Base-by-base conservation (phyloP, 2,113 vertebrate species). In the Aleadryas rufinucha region DNA sequence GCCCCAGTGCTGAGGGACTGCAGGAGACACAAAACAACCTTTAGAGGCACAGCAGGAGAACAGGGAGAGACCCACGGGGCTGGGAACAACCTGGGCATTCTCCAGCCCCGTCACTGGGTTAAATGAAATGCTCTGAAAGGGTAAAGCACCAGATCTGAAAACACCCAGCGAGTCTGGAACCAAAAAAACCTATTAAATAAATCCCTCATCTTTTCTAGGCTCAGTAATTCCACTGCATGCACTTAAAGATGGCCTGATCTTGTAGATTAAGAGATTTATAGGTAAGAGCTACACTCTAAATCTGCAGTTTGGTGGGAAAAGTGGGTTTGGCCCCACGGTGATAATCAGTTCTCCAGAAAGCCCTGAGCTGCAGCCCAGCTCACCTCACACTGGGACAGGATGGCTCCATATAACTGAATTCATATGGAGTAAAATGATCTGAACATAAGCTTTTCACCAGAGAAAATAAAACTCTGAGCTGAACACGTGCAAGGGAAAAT, bases 1-100 rank as follows among this genome's bases (percentile, higher is more conserved):
- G 97, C 97, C 89, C 96, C 97, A 3, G 97, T 98, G 94, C 98
- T 98, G 71, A 99, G 98, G 23, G 98, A 98, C 98, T 99, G 97
- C 28, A 54, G 90, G 92, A 83, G 41, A 96, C 47, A 91, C 66
- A 93, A 28, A 57, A 68, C 53, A 88, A 20, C 1, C 22, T 8
- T 91, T 2, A 97, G 83, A 83, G 50, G 33, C 50, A 66, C 41
- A 14, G 92, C 24, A 86, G 83, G 50, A 6, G 4, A 5, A 18
- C 15, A 7, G 76, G 71, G 31, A 57, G 41, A 39, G 5, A n/a
- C 8, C 42, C 69, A 2, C 22, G 11, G 56, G 56, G 31, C 56
- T 10, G 5, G 81, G 9, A 76, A 35, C 0, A 11, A 20, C 13
- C 17, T 3, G 66, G 42, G 49, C 13, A 5, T 42, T 27, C 54